Evolutionary conservation across 2,888 invertebrate species (phyloP), one percentile per base, ranked within the genome.

Genomic region (Dasysyrphus tricinctus): DNA sequence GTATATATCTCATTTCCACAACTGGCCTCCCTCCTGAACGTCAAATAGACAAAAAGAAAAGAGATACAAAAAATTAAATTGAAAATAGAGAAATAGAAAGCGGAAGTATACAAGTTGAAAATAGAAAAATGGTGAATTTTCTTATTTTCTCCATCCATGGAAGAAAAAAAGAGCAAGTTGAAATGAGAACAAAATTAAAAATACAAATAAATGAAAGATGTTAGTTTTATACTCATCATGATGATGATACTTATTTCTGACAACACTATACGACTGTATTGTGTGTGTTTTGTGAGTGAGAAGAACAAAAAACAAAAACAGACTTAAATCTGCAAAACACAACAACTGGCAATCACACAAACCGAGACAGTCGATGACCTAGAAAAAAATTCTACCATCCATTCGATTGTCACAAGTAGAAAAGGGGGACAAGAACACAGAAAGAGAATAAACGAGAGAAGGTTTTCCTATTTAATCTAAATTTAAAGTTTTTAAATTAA

Each of bases 71-170:
- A 56, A 14, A 57, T 42, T 37, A 63, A 67, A 49, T 76, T 39
- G 47, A 12, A 67, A 47, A 65, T 34, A 49, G 32, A 47, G 34
- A 47, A 47, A 44, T 51, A 24, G 24, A 63, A 67, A 76, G 67
- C 39, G 12, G 69, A 29, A 77, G 61, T 49, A 9, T 11, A 59
- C 63, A 74, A 59, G 59, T 39, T 51, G 39, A 42, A 56, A 32
- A 61, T 54, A 67, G 32, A 32, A 67, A 49, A 61, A 69, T 29
- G 44, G 19, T 19, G 32, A 56, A 42, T 29, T 54, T 54, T 29
- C 51, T 54, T 29, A 32, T 57, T 34, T 72, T 51, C 7, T 39
- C n/a, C 39, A 12, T 39, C n/a, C 59, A 16, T 61, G 14, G 39
- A 61, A 19, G 24, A 11, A 61, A 19, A n/a, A 11, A 19, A 61